Evolutionary conservation across 2,888 invertebrate genomes (phyloP).

Genomic region (Hirtodrosophila trivittata): DNA sequence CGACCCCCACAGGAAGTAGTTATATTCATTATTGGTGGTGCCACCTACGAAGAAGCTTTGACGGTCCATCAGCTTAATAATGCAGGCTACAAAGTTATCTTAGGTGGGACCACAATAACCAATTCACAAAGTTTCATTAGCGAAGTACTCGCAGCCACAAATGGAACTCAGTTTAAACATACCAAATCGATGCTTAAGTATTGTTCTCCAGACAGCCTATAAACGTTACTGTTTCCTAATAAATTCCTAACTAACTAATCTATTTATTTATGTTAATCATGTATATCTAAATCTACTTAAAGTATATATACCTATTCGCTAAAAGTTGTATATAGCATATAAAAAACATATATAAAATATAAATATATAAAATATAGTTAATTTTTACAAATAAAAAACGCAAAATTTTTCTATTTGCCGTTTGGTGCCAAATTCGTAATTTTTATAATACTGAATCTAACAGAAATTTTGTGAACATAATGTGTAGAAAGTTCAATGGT

Average conservation of each 20-base stretch:
- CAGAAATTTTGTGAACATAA: no score
- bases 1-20: constrained; percentile 95
- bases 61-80: constrained; percentile 93
- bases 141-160: constrained; percentile 89
- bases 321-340: no score
- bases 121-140: constrained; percentile 92
- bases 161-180: constrained; percentile 87
- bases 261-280: no score
- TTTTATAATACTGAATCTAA: no score
- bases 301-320: no score
- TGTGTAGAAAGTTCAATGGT: no score
- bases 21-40: constrained; percentile 97
- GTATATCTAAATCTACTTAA: no score
- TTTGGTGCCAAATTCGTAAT: no score
- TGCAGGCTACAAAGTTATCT: constrained; percentile 88
- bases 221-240: constrained; percentile 42
- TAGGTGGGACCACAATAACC: constrained; percentile 96
- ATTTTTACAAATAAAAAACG: no score
- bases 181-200: constrained; percentile 89
- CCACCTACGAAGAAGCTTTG: constrained; percentile 97
- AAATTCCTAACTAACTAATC: not conserved
- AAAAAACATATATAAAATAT: no score
- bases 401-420: no score
- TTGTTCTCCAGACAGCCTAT: constrained; percentile 86
- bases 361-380: no score